Evolutionary conservation across 2,113 vertebrate species (phyloP).

Genomic region (Osmerus mordax): DNA sequence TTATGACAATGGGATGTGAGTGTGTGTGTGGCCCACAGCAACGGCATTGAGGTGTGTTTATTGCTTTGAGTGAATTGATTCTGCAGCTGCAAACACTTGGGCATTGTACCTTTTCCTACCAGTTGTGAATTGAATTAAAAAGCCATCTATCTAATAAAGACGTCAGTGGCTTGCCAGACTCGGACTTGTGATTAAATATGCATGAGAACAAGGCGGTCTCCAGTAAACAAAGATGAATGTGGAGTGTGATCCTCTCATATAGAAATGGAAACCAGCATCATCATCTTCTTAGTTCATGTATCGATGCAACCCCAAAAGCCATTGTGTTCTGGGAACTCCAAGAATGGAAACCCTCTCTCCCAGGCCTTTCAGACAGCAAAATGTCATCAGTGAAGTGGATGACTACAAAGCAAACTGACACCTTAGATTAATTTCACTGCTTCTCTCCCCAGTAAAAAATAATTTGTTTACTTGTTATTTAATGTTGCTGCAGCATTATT

Average conservation of each 20-base stretch:
- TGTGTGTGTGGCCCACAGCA: background rate
- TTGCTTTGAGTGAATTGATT: conserved; percentile 24
- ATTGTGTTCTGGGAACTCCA: conserved; percentile 32
- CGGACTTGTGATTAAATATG: conserved; percentile 20
- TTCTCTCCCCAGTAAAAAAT: conserved; percentile 45
- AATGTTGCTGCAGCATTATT: conserved; percentile 30
- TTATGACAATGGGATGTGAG: background rate
- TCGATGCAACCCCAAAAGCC: conserved; percentile 20
- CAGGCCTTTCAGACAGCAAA: conserved; percentile 45
- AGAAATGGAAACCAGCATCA: background rate
- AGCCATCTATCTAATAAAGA: conserved; percentile 31
- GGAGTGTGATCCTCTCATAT: conserved; percentile 5
- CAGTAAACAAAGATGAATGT: conserved; percentile 33
- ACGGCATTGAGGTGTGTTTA: conserved; percentile 10
- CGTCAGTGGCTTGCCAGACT: conserved; percentile 23
- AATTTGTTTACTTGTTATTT: conserved; percentile 59
- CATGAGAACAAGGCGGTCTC: conserved; percentile 7
- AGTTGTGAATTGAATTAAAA: conserved; percentile 39
- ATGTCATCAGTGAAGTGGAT: conserved; percentile 61
- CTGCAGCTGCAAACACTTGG: conserved; percentile 5
- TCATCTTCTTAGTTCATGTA: conserved; percentile 12
- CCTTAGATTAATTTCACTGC: conserved; percentile 51
- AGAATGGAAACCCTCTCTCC: conserved; percentile 27
- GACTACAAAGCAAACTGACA: conserved; percentile 53
- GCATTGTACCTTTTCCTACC: conserved; percentile 14